Evolutionary conservation across 2,797 vertebrate genomes (phyloP).

Genomic region (Erithacus rubecula): DNA sequence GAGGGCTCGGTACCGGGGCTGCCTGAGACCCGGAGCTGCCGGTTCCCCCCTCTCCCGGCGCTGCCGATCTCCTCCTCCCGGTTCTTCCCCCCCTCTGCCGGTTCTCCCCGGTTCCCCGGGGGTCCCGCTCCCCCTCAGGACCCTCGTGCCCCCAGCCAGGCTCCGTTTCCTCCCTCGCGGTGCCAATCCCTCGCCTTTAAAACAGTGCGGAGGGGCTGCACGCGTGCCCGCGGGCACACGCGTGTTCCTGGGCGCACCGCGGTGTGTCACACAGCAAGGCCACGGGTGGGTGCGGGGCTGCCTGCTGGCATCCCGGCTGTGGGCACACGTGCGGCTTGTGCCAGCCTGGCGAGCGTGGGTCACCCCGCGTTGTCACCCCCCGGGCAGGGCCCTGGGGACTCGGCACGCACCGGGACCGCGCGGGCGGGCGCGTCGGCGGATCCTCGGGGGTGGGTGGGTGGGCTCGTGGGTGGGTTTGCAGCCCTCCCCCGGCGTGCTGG

Average conservation of each 20-base stretch:
- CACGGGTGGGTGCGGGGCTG: neutral
- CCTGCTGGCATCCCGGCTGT: neutral
- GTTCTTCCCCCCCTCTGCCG: neutral
- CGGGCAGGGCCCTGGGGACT: neutral
- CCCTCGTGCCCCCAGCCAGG: fast-evolving
- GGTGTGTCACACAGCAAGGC: neutral
- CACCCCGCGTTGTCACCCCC: neutral
- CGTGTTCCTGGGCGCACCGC: neutral
- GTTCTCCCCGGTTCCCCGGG: neutral
- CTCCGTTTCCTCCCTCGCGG: neutral
- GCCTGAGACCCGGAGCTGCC: neutral
- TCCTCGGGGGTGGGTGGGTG: neutral
- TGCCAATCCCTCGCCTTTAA: fast-evolving
- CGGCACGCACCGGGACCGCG: neutral
- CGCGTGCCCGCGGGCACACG: neutral
- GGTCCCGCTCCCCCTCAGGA: neutral
- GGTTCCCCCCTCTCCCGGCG: neutral
- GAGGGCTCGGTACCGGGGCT: neutral
- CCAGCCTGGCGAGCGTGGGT: neutral
- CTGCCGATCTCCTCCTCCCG: neutral
- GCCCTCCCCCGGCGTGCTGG: neutral
- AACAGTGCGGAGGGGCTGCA: neutral
- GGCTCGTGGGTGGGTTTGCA: neutral
- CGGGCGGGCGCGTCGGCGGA: neutral
- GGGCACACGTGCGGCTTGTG: neutral